Evolutionary conservation across 2,797 vertebrate genomes (phyloP), one percentile per base, ranked within the genome.

Genomic region (Tapirus indicus): DNA sequence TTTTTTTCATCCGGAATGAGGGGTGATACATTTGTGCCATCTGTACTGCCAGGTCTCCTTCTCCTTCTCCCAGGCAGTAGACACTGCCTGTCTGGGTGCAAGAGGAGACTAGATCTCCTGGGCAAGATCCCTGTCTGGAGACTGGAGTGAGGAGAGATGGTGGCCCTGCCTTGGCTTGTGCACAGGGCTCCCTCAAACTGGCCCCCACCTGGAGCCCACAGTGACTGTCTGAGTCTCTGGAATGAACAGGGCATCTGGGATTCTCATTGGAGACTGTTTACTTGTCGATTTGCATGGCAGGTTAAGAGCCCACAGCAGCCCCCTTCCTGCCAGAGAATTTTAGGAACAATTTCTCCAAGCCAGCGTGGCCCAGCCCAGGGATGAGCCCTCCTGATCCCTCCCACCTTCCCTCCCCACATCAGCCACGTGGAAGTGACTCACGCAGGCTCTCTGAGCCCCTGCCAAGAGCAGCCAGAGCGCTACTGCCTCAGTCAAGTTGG

Each of bases 341-440:
- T 92, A 98, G 97, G 97, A 97, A 98, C 96, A 60, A 82, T 88
- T 87, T 92, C 96, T 97, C 94, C 74, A 94, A 93, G 94, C 87
- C 90, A 97, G 69, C 95, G 92, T 95, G 97, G 98, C 96, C 97
- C 68, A 32, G 87, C 23, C 66, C 16, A 21, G 94, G 95, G 90
- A 90, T 11, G 54, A 91, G 68, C 52, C 56, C 80, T 38, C 27
- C 23, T 23, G 29, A 20, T 47, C 35, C 21, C 20, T 27, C 29
- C 69, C 20, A 32, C 82, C 41, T 47, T 44, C 85, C 71, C 64
- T 77, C 68, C 44, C 62, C 41, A 29, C 93, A 92, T 38, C 85
- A 35, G 97, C 97, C 98, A 98, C 97, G 94, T 98, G 97, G 97
- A 92, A 16, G 64, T 96, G 98, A 97, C 93, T 98, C 97, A 97